Base-by-base conservation (phyloP, 2,797 vertebrate genomes). In the Coracias cyanogaster region DNA sequence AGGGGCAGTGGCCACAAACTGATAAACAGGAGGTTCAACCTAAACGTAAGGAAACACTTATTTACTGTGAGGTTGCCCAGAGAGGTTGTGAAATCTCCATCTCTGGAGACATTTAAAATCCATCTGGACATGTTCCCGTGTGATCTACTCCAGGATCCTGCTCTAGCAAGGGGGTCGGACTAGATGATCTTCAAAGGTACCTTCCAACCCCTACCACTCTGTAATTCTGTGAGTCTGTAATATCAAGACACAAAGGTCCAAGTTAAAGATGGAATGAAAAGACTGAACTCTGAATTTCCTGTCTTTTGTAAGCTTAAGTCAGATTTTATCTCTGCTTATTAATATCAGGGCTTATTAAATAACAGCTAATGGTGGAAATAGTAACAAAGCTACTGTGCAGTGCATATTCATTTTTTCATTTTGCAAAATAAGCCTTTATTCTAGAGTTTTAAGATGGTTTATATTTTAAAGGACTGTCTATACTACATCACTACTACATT, bases 261-360 rank as follows among this genome's bases (percentile, higher is more conserved):
- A 92, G 31, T 76, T 54, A 84, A 83, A 46, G 62, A 72, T 7
- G 8, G 28, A 82, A 55, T 76, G 35, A 76, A 51, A 82, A 15
- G 10, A 65, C 45, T 86, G 76, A 91, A 72, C 20, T 90, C 46
- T 57, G 37, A 81, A 82, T 90, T 91, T 91, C 81, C 41, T 81
- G 71, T 39, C n/a, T 86, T 88, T 93, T 85, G 9, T 90, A 49
- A 82, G 22, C 51, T 90, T 92, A 94, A 95, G 31, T 90, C 66
- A 91, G 66, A 61, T 31, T 2, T 90, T 96, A 72, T 69, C 55
- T 94, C 26, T 82, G 28, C n/a, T 71, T 91, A 93, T 80, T 88
- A 25, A 88, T 66, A 79, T 12, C 25, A 70, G 29, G 33, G 33
- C 64, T 90, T 93, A 86, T 91, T 58, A 93, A 93, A 86, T n/a